These are phyloP conservation scores for Meliscaeva auricollis DNA, from an alignment of 2,888 invertebrate genomes.

Conservation along the genomic window DNA sequence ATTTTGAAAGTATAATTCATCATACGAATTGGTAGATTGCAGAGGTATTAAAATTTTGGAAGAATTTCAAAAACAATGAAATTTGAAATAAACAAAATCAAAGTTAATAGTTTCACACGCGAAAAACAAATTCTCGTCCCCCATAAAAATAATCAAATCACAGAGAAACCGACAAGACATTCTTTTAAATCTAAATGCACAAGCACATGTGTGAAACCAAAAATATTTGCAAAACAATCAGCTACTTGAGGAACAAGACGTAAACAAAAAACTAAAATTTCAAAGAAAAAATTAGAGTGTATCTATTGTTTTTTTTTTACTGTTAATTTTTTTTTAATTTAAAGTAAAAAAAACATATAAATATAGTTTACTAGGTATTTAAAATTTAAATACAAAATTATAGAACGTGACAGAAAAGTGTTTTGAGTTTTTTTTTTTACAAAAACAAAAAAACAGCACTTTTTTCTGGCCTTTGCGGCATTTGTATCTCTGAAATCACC, in stretches of 20 bases:
- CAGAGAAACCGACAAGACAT: background rate
- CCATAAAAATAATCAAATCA: conserved; percentile 11
- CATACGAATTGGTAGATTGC: background rate
- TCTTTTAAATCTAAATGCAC: background rate
- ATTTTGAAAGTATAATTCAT: too few species aligned
- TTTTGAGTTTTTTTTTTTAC: background rate
- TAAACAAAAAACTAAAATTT: too few species aligned
- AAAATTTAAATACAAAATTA: background rate
- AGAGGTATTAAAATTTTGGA: background rate
- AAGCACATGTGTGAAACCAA: conserved; percentile 22
- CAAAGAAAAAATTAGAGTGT: background rate
- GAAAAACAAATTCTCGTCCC: background rate
- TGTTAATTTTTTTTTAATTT: background rate
- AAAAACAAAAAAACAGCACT: too few species aligned
- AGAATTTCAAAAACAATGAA: background rate
- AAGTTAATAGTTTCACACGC: conserved; percentile 2
- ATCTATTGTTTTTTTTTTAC: background rate
- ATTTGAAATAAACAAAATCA: background rate
- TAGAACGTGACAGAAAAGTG: background rate
- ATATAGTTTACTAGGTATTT: background rate
- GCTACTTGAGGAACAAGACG: background rate
- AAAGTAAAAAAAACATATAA: background rate
- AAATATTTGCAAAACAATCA: background rate
- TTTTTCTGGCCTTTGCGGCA: background rate
- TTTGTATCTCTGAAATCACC: too few species aligned